Evolutionary conservation across 1,140 invertebrate genomes (phyloP), one percentile per base, ranked within the genome.

Genomic region (Euura saliciscinereae): DNA sequence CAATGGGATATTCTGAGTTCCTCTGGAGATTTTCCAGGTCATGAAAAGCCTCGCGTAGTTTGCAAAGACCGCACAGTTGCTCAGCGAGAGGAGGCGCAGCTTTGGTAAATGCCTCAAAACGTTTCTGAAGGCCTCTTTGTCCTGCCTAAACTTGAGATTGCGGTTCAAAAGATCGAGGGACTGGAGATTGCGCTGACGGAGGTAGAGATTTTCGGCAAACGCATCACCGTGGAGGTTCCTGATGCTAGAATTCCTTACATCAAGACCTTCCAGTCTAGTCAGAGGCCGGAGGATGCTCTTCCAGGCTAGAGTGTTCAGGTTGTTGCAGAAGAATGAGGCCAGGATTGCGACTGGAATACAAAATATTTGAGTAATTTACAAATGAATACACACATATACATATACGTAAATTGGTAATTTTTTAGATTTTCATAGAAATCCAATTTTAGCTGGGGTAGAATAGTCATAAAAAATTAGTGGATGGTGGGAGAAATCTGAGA

Each of bases 111-210:
- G 92, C 10, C 89, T 89, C 46, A 94, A 79, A n/a, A 92, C 92
- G 45, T 93, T 93, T 28, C 87, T 88, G 78, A 94, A 94, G 2
- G 92, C 90, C 77, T 92, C 90, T 68, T 92, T 91, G 2, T 91
- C 91, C 67, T 93, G 82, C 2, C 90, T 90, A 59, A 91, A 90
- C 71, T 89, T 88, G n/a, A 93, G 88, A 79, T 91, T 90, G 77
- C 92, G 93, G 74, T 93, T 90, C 0, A 92, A 93, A 51, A 93
- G 80, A 84, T 94, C 92, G 28, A 93, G 80, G n/a, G 89, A 88
- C 77, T 93, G 91, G 59, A 93, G 85, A 76, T 91, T 91, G 71
- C 90, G 89, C 59, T 90, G 89, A n/a, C 91, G 85, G 2, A 94
- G 83, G 82, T 92, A 92, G 45, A 90, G 89, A 77, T 91, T 92